A percentile compares a stretch with the other conserved stretches of the same genome.
Conservation (phyloP, 2,113 vertebrate genomes). For the Rissa tridactyla region DNA sequence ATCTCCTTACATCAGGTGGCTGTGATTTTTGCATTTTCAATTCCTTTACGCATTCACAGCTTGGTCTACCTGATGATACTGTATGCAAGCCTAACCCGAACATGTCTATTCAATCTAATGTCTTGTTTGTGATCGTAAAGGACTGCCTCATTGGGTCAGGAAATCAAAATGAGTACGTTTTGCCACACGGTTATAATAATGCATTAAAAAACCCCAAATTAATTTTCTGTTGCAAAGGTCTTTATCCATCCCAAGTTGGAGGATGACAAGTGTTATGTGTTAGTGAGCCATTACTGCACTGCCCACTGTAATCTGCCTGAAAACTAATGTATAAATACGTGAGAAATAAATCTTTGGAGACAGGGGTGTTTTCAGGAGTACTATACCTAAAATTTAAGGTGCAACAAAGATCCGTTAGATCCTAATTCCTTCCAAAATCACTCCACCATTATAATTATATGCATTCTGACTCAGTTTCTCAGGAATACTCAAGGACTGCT, state of each 20-base stretch:
- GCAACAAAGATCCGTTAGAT: background rate
- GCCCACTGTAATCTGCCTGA: background rate
- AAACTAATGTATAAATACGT: background rate
- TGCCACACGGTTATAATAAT: background rate
- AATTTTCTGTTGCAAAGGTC: background rate
- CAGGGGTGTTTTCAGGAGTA: background rate
- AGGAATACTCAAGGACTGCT: background rate
- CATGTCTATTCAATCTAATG: background rate
- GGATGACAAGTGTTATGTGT: background rate
- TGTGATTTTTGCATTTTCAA: conserved; percentile 5
- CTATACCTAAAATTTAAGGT: background rate
- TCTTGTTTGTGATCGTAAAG: background rate
- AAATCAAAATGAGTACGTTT: background rate
- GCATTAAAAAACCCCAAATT: background rate
- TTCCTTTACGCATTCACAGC: background rate
- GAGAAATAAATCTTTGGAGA: background rate
- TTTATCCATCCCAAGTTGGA: background rate
- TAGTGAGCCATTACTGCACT: background rate
- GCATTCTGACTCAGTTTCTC: background rate
- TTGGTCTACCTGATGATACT: background rate
- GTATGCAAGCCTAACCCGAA: background rate
- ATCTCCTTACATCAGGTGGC: background rate
- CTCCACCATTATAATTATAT: background rate
- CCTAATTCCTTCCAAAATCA: background rate
- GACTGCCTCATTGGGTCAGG: background rate